phyloP scores from a whole-genome alignment of 2,113 vertebrate genomes.

The Conger conger region DNA sequence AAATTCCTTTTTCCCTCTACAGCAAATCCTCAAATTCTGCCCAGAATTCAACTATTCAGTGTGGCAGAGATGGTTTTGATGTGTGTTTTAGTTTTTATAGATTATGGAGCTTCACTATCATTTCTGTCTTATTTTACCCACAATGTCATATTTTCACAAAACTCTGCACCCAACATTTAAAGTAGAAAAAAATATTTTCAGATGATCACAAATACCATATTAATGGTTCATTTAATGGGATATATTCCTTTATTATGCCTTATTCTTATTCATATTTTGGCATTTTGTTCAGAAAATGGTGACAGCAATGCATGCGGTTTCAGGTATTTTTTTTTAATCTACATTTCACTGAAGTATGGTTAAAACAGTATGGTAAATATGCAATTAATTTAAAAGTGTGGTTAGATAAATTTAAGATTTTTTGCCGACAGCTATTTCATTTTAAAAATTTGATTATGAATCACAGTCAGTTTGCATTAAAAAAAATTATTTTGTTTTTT shows the following conservation, averaged over 20 bases:
- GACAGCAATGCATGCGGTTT: too few species aligned
- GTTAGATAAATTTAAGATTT: too few species aligned
- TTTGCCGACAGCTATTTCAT: neutral
- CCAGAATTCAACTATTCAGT: neutral
- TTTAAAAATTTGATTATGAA: neutral
- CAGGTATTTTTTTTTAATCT: too few species aligned
- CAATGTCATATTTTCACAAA: conserved; percentile 37
- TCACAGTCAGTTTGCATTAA: neutral
- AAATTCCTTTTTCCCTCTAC: neutral
- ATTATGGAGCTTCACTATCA: neutral
- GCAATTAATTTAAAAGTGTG: too few species aligned
- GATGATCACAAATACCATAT: too few species aligned
- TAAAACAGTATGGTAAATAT: too few species aligned
- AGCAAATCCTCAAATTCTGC: neutral
- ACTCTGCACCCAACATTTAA: conserved; percentile 49
- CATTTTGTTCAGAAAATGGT: too few species aligned
- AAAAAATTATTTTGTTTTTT: neutral
- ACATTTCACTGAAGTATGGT: too few species aligned
- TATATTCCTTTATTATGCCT: too few species aligned
- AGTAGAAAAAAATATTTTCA: conserved; percentile 40
- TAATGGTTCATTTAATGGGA: too few species aligned
- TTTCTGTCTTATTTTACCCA: conserved; percentile 14
- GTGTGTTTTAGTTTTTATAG: conserved; percentile 3
- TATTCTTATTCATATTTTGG: too few species aligned
- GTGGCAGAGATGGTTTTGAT: neutral